phyloP scores from a whole-genome alignment of 2,888 invertebrate genomes.

The Drosophila mercatorum region DNA sequence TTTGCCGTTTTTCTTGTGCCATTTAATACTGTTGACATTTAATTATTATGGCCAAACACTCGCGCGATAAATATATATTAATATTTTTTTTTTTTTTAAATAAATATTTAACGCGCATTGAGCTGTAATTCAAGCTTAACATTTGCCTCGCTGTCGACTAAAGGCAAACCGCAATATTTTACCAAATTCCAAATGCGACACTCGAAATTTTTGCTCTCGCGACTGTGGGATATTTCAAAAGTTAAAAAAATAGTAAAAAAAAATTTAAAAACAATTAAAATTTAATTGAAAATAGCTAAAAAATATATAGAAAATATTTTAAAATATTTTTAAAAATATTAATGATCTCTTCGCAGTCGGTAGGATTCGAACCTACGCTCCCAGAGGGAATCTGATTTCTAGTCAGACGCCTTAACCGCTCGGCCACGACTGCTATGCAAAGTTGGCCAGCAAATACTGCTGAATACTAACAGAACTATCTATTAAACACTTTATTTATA shows the following conservation, averaged over 20 bases:
- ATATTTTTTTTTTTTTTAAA: constrained; percentile 36
- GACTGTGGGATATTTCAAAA: constrained; percentile 5
- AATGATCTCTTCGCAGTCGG: constrained; percentile 87
- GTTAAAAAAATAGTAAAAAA: neutral
- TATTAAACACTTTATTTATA: constrained; percentile 1
- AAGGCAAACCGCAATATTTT: constrained; percentile 63
- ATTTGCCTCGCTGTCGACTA: constrained; percentile 18
- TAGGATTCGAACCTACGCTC: constrained; percentile 95
- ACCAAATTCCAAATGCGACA: constrained; percentile 50
- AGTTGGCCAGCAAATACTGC: neutral
- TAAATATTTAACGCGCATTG: constrained; percentile 56
- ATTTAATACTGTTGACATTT: constrained; percentile 71
- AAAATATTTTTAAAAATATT: neutral
- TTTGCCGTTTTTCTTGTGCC: constrained; percentile 26
- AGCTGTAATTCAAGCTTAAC: constrained; percentile 67
- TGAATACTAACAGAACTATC: neutral
- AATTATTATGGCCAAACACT: constrained; percentile 54
- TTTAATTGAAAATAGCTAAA: neutral
- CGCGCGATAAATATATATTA: constrained; percentile 28
- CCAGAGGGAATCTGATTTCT: constrained; percentile 90
- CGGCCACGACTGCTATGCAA: constrained; percentile 60
- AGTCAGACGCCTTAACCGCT: constrained; percentile 74
- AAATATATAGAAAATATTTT: neutral
- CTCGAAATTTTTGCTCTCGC: constrained; percentile 3
- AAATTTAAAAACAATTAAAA: neutral